Conservation (phyloP, 2,113 vertebrate species). For the Saimiri boliviensis region DNA sequence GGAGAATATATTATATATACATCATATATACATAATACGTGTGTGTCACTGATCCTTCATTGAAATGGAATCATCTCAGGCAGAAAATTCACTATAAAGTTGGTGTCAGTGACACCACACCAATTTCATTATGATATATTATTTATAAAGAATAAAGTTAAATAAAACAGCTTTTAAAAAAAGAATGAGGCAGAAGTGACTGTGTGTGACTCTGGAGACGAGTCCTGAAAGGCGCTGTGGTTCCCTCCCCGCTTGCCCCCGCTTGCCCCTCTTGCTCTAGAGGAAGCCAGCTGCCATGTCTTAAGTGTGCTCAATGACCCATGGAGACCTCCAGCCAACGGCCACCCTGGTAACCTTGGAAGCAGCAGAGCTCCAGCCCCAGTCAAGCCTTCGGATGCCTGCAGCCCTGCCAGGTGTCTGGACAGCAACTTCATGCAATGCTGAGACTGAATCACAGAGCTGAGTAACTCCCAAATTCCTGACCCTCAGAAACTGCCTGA, state of each 20-base stretch:
- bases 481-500: neutral
- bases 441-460: neutral
- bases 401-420: neutral
- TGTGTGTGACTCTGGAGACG: neutral
- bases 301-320: neutral
- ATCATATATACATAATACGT: neutral
- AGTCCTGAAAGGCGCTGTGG: neutral
- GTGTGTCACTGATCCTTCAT: neutral
- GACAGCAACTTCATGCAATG: neutral
- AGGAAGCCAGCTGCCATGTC: neutral
- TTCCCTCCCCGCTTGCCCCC: neutral
- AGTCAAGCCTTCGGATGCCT: neutral
- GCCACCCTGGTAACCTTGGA: neutral
- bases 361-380: neutral
- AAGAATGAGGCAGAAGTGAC: neutral
- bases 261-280: neutral
- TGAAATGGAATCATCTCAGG: neutral
- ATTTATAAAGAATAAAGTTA: neutral
- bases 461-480: neutral
- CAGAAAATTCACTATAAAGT: slow-evolving; percentile 22
- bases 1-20: neutral
- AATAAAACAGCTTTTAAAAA: neutral
- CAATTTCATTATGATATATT: neutral
- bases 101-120: neutral
- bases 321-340: neutral